Base-by-base conservation (phyloP, 2,113 vertebrate species). In the Plotosus lineatus region DNA sequence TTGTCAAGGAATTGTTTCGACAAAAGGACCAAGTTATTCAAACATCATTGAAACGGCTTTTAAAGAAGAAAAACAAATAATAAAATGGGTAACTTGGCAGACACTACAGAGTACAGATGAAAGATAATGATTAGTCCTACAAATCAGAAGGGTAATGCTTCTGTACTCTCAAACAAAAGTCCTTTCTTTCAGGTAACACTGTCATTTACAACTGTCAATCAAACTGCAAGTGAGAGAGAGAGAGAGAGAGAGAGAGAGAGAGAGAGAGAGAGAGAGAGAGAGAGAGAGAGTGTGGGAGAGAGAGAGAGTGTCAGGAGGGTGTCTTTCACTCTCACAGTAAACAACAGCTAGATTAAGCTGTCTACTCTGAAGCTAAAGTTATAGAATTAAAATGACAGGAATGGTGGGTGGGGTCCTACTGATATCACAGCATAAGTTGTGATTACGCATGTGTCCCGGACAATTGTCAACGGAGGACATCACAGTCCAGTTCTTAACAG, bases 171-270 rank as follows among this genome's bases (percentile, higher is more conserved):
- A 81, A 84, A 76, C 72, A 80, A 84, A 82, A 68, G 75, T 26
- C 36, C 78, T 83, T 81, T 83, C 61, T 85, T 81, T 23, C 66
- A 80, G 75, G 48, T 53, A 75, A 60, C 28, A 33, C 42, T 53
- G 46, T 81, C 77, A 60, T 85, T 75, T 60, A 50, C 50, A 63
- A 12, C 31, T 85, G 85, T 82, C 83, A 85, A 46, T 86, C 79
- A 83, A 36, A 66, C 23, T 21, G 28, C 72, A 36, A 71, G 31
- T 36, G 51, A 75, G 60, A 33, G 28, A 33, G 3, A 33, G 28
- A 33, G 58, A 17, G 23, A 33, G 28, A 33, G 58, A 61, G 58
- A 17, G 58, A 60, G 8, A 38, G 33, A 65, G 36, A 40, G 19
- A 65, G 36, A 65, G 63, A 66, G 50, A 51, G 17, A 51, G 50